phyloP scores from a whole-genome alignment of 2,888 invertebrate species.

The Ischnus inquisitorius region DNA sequence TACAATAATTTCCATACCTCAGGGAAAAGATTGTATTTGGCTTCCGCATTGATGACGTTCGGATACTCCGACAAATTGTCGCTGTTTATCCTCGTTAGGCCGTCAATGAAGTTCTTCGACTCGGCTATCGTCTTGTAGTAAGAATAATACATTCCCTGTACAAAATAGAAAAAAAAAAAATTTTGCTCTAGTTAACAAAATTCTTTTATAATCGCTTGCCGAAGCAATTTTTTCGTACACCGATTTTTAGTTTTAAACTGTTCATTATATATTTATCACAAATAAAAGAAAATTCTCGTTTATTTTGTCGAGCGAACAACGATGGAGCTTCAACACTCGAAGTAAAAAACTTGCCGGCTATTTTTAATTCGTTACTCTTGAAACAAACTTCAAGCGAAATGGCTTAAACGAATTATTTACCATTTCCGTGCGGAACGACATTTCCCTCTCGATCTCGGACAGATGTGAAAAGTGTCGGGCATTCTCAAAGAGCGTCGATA shows the following conservation, averaged over 20 bases:
- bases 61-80: constrained; percentile 94
- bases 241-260: no score
- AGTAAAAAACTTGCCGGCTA: constrained; percentile 3
- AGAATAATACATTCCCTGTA: constrained; percentile 93
- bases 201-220: no score
- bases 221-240: no score
- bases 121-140: constrained; percentile 94
- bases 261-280: neutral
- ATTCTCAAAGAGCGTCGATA: constrained; percentile 92
- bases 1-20: constrained; percentile 87
- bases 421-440: constrained; percentile 95
- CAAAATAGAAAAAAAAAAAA: constrained; percentile 60
- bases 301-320: neutral
- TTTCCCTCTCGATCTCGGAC: constrained; percentile 93
- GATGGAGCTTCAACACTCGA: neutral
- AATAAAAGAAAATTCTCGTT: neutral
- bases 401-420: constrained; percentile 84
- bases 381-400: constrained; percentile 39
- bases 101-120: constrained; percentile 88
- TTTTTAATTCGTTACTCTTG: neutral
- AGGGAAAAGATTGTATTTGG: constrained; percentile 94
- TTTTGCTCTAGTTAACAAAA: neutral
- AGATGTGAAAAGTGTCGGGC: constrained; percentile 94
- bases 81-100: constrained; percentile 88
- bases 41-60: constrained; percentile 92